Base-by-base conservation (phyloP, 2,113 vertebrate species). In the Pelecanus crispus region DNA sequence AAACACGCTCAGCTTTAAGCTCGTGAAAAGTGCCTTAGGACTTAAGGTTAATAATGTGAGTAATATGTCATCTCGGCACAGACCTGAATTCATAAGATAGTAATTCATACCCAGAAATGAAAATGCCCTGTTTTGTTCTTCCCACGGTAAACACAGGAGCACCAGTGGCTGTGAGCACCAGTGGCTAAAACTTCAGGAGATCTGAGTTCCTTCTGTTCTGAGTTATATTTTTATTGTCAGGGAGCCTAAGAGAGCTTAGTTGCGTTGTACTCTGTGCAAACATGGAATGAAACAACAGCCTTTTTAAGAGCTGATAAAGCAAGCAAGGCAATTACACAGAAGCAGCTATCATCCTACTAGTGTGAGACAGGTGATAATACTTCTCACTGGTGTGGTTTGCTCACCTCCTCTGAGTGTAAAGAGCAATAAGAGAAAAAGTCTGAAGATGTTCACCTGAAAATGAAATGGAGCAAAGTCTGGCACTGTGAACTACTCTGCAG, bases 241-340 rank as follows among this genome's bases (percentile, higher is more conserved):
- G 11, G 24, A 90, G 5, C 7, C 29, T 20, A 47, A n/a, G 17
- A 66, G 11, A 42, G 17, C 9, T 86, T n/a, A 55, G 21, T 25
- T 67, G 34, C 0, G 0, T 53, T 53, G 16, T 32, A 50, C 3
- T n/a, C 56, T 56, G 11, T 63, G 75, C 31, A 82, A 86, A 70
- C 7, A 45, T 5, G 15, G 17, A 83, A 50, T 31, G 31, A 74
- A 77, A 24, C 34, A 44, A 59, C 13, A 84, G 28, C 4, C 34
- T 56, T 70, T 82, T 53, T 13, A 53, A 68, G 32, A 85, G 29
- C 24, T 63, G 26, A 67, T 21, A 62, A 52, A 70, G 38, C 47
- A 49, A 68, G 22, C 28, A 80, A 68, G 42, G 15, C 28, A 45
- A 34, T 38, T 55, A 20, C 6, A 26, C 11, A 62, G 78, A 81